Evolutionary conservation across 2,888 invertebrate genomes (phyloP), one percentile per base, ranked within the genome.

Genomic region (Tineola bisselliella): DNA sequence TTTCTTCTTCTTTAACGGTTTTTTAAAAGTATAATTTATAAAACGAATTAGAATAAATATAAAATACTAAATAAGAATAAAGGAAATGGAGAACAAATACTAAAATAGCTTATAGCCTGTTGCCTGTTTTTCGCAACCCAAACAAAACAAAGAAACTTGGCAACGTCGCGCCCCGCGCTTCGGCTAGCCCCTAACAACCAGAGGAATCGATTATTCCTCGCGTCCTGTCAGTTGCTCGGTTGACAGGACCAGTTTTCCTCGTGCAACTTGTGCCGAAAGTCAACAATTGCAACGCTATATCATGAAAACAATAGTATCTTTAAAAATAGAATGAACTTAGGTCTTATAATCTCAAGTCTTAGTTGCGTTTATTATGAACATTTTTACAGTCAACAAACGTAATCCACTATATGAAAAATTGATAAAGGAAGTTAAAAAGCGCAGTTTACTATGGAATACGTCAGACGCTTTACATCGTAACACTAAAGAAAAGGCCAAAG

Each of bases 101-200:
- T n/a, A n/a, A n/a, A n/a, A 6, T 2, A 25, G 25, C 6, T 25
- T 25, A 6, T 25, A 25, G 48, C 48, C 48, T 15, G 15, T 48
- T 54, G 19, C 54, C 52, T 54, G 18, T 54, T 54, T 25, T 54
- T 19, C 13, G 33, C 56, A 56, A 56, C 56, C 56, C 56, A 58
- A 58, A 58, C 58, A 58, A 58, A 58, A 33, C 58, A 58, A 31
- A 31, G n/a, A 58, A 17, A 33, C 12, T 58, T 33, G 58, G 58
- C 58, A 58, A 58, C 58, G 33, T 58, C 58, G 58, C 15, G 15
- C 48, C 3, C n/a, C 48, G n/a, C 48, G n/a, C 48, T 15, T 10
- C 3, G 48, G 15, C 15, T 48, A 8, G 48, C 48, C 15, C 17
- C 48, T 25, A 17, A 48, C 48, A 48, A 38, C 38, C n/a, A 25